Base-by-base conservation (phyloP, 2,888 invertebrate genomes). In the Incurvaria masculella region DNA sequence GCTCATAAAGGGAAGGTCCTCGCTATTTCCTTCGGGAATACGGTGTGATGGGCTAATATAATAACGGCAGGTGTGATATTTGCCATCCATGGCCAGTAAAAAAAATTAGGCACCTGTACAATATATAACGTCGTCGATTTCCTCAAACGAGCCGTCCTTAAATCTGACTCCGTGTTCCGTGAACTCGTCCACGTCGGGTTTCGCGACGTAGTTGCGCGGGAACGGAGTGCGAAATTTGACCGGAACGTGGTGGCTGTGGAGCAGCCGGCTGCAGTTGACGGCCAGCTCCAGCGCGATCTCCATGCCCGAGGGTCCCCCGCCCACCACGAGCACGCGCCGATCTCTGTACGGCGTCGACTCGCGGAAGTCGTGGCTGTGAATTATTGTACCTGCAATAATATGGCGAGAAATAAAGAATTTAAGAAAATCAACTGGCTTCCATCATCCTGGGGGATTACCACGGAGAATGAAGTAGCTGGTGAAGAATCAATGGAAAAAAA, bases 291-390 rank as follows among this genome's bases (percentile, higher is more conserved):
- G 61, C 0, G 81, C 75, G 33, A 91, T 87, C 58, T 91, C 91
- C 61, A 84, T 74, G 2, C 89, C 91, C 0, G 90, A 91, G 1
- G 87, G 82, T 0, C 86, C 85, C 0, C 86, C 86, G 0, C 91
- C 91, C 2, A 91, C 69, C 11, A 88, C 64, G 2, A 88, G 66
- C 0, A 91, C 86, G 2, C 67, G 74, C 51, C 83, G 79, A 19
- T 76, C 79, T 23, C 59, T 63, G 62, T 81, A 91, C 1, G 63
- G 60, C 1, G 83, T 81, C 0, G 87, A 85, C 17, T 69, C 73
- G 57, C 88, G 73, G 63, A 89, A 92, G 59, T 85, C 80, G 62
- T 90, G 89, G 57, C 89, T 89, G 65, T 91, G 91, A 10, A 86
- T 68, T 45, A 84, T 68, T 47, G 69, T 65, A 1, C 89, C 89